Conservation (phyloP, 1,140 invertebrate genomes). For the Cotesia chilonis region DNA sequence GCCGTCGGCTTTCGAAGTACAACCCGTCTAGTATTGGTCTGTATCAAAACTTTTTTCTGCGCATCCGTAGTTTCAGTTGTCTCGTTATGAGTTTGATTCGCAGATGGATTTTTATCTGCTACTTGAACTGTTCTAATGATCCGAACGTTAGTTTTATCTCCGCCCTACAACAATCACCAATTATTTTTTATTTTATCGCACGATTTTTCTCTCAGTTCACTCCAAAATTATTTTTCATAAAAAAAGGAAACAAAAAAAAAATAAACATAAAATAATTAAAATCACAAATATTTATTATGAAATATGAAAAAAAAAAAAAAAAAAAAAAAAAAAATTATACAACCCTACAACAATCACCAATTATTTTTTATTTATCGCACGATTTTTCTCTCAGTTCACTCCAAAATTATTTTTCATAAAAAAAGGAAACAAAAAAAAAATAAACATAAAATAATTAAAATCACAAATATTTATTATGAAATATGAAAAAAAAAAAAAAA, state of each 20-base stretch:
- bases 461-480: slow-evolving; percentile 33
- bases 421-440: too few relatives aligned
- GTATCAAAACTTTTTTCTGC: slow-evolving; percentile 4
- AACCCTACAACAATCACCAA: slow-evolving; percentile 38
- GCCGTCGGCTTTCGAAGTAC: slow-evolving; percentile 50
- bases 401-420: too few relatives aligned
- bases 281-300: slow-evolving; percentile 34
- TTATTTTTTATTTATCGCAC: slow-evolving; percentile 8
- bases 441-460: slow-evolving; percentile 32
- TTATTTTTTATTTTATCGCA: slow-evolving; percentile 12
- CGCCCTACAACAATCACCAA: slow-evolving; percentile 37
- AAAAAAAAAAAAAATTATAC: too few relatives aligned
- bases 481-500: too few relatives aligned
- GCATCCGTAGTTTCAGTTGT: slow-evolving; percentile 11
- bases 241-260: too few relatives aligned
- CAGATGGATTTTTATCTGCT: slow-evolving; percentile 42
- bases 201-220: slow-evolving; percentile 7
- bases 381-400: slow-evolving; percentile 9
- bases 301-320: too few relatives aligned
- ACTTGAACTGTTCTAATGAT: slow-evolving; percentile 54
- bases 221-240: too few relatives aligned
- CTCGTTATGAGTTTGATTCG: slow-evolving; percentile 35
- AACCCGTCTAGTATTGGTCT: slow-evolving; percentile 41
- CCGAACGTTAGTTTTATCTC: slow-evolving; percentile 48
- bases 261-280: slow-evolving; percentile 31